Evolutionary conservation across 1,140 invertebrate genomes (phyloP), one percentile per base, ranked within the genome.

Genomic region (Archegozetes longisetosus): DNA sequence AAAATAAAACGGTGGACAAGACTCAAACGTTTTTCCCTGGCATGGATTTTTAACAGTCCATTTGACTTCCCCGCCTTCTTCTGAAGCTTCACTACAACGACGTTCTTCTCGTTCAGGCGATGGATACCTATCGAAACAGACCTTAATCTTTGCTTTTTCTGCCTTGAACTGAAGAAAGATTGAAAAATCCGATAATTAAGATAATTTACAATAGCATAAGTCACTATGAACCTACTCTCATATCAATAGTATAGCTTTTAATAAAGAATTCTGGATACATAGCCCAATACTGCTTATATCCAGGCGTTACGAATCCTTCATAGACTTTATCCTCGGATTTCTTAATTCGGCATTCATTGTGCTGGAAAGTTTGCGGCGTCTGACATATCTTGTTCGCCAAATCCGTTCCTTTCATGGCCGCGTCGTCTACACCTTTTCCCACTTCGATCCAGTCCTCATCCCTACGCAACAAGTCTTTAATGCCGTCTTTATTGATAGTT

Each of bases 221-320:
- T 48, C 3, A 12, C 17, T 23, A 48, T 12, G 12, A 48, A 6
- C 40, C 3, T 57, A n/a, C 29, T 17, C 22, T 49, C 4, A 58
- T 2, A 27, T 58, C 47, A 49, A 58, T 58, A 12, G 22, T 17
- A 22, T 6, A 53, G 28, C 61, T 64, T 47, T 48, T 51, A 2
- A 55, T 17, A 25, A 62, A 64, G 47, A 28, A 49, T 28, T 64
- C 52, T 6, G 63, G 62, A 55, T 52, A 63, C 54, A 64, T 62
- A 13, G 60, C 60, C 61, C 61, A 63, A 40, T 64, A 63, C 29
- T 64, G 63, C 25, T 22, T 55, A 20, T 51, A 22, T 0, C 55
- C 57, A 1, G 56, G 62, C 24, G 61, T 64, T 3, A 63, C 47
- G 22, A 40, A 63, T 2, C 62, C 63, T 12, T 24, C 17, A 26